Evolutionary conservation across 2,797 vertebrate species (phyloP).

Genomic region (Lepus townsendii): DNA sequence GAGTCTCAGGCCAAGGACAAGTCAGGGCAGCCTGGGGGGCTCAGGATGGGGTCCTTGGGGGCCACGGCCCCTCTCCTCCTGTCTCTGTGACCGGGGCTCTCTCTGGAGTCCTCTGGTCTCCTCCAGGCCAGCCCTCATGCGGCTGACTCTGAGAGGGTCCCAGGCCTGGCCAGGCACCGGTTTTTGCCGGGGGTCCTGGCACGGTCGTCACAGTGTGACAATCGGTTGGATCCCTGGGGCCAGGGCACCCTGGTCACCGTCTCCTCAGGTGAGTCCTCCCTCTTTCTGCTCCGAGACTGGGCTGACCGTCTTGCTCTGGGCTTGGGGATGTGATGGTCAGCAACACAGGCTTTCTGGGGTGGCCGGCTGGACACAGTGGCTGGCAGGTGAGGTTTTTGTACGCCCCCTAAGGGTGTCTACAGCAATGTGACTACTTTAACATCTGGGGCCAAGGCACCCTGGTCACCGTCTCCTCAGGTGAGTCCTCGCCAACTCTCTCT

Average conservation of each 20-base stretch:
- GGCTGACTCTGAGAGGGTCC: not conserved
- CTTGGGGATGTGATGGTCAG: not conserved
- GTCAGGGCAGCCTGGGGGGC: not conserved
- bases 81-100: not conserved
- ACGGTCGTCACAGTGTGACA: accelerated
- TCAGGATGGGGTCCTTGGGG: accelerated
- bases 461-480: slow-evolving; percentile 89
- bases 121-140: accelerated
- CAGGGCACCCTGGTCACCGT: slow-evolving; percentile 86
- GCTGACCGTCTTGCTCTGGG: too few relatives aligned
- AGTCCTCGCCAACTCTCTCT: slow-evolving; percentile 31
- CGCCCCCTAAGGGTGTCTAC: accelerated
- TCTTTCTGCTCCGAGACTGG: not conserved
- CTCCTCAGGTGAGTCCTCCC: slow-evolving; percentile 84
- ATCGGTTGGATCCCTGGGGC: slow-evolving; percentile 72
- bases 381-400: slow-evolving; percentile 62
- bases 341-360: too few relatives aligned
- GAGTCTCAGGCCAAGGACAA: too few relatives aligned
- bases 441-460: slow-evolving; percentile 84
- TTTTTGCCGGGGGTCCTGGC: accelerated
- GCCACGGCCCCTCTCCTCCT: accelerated
- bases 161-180: accelerated
- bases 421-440: not conserved
- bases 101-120: not conserved
- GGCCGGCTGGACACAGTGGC: not conserved